Conservation (phyloP, 2,888 invertebrate species). For the Furcula furcula region DNA sequence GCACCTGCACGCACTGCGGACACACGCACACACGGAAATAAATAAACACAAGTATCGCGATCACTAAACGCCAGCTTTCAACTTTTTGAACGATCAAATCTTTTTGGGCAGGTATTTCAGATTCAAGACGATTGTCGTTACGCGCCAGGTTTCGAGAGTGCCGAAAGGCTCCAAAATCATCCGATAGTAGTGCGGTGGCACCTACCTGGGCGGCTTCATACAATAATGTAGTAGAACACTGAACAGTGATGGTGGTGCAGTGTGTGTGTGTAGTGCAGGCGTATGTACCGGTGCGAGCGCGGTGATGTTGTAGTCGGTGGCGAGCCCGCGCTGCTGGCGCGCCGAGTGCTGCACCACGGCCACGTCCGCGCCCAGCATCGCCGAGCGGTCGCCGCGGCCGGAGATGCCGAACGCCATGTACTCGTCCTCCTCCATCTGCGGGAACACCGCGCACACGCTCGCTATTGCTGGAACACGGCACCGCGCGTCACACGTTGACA, state of each 20-base stretch:
- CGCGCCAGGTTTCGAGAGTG: no score
- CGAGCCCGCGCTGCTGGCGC: conserved; percentile 83
- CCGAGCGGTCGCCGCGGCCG: conserved; percentile 85
- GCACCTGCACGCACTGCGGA: conserved; percentile 89
- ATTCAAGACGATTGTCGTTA: no score
- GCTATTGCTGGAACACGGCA: no score
- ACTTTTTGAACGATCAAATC: no score
- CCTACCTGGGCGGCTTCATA: no score
- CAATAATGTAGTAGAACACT: no score
- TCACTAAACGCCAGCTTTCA: no score
- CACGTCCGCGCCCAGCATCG: conserved; percentile 93
- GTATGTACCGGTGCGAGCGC: conserved; percentile 88
- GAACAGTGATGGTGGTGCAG: no score
- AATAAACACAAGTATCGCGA: no score
- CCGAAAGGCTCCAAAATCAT: neutral
- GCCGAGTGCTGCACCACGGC: conserved; percentile 89
- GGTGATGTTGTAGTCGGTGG: conserved; percentile 92
- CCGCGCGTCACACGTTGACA: neutral
- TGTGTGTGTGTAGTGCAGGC: neutral
- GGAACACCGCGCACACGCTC: neutral
- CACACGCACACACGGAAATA: conserved; percentile 51
- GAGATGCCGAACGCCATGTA: conserved; percentile 96
- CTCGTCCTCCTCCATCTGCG: conserved; percentile 83
- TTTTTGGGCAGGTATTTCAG: no score
- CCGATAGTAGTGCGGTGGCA: no score